Evolutionary conservation across 2,888 invertebrate species (phyloP).

Genomic region (Dicycla oo): DNA sequence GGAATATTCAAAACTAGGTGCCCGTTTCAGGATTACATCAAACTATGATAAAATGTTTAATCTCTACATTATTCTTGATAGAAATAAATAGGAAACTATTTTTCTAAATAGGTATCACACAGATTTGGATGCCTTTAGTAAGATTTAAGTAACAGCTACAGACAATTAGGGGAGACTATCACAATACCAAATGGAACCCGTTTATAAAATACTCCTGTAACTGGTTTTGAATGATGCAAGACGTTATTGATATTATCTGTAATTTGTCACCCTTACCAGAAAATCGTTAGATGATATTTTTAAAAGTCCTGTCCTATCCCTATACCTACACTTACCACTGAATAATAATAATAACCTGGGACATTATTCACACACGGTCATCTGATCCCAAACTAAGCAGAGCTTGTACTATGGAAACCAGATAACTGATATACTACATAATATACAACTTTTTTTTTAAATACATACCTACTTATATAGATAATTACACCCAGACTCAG

Average conservation of each 20-base stretch:
- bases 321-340: too few relatives aligned
- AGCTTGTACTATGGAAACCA: too few relatives aligned
- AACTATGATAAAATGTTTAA: not conserved
- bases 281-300: not conserved
- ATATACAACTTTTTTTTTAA: too few relatives aligned
- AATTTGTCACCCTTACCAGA: not conserved
- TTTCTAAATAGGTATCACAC: too few relatives aligned
- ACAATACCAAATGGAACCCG: slow-evolving; percentile 17
- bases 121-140: not conserved
- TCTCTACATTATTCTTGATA: not conserved
- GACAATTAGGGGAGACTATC: not conserved
- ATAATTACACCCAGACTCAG: too few relatives aligned
- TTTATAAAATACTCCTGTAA: not conserved
- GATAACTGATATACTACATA: too few relatives aligned
- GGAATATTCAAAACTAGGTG: not conserved
- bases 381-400: too few relatives aligned
- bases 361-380: too few relatives aligned
- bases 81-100: too few relatives aligned
- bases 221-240: slow-evolving; percentile 8
- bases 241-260: not conserved
- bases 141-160: not conserved
- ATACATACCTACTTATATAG: too few relatives aligned
- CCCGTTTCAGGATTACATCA: not conserved
- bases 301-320: not conserved
- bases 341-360: too few relatives aligned